These are phyloP conservation scores for Capitulum mitella DNA, from an alignment of 2,888 invertebrate species.

Conservation along the genomic window DNA sequence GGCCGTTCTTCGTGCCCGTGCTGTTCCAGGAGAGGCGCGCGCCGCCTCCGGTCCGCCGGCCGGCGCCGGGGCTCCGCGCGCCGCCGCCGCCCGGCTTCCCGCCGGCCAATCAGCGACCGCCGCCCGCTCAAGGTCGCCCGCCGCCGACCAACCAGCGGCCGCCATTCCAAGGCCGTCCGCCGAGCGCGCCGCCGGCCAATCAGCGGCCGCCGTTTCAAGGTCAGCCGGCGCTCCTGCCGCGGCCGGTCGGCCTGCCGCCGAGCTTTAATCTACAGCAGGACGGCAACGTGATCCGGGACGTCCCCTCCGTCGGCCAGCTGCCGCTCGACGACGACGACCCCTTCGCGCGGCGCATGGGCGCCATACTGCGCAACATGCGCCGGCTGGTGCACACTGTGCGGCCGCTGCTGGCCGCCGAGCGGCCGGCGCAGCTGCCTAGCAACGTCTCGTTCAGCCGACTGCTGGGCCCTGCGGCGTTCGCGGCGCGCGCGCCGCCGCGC, in stretches of 20 bases:
- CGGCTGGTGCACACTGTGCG: background rate
- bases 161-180: no score
- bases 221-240: background rate
- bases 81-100: background rate
- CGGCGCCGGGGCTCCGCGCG: background rate
- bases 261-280: background rate
- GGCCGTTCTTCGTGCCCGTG: background rate
- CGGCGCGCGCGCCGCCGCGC: background rate
- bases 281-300: background rate
- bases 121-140: background rate
- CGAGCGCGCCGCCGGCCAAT: background rate
- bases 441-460: background rate
- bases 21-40: background rate
- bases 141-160: background rate
- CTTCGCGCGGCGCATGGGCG: background rate
- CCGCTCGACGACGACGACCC: background rate
- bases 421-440: background rate
- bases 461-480: no score
- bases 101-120: background rate
- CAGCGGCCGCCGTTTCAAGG: background rate
- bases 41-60: background rate
- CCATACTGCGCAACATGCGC: background rate
- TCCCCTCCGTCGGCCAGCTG: background rate
- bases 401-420: background rate
- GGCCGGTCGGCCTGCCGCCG: background rate